Base-by-base conservation (phyloP, 2,888 invertebrate genomes). In the Phengaris alcon region DNA sequence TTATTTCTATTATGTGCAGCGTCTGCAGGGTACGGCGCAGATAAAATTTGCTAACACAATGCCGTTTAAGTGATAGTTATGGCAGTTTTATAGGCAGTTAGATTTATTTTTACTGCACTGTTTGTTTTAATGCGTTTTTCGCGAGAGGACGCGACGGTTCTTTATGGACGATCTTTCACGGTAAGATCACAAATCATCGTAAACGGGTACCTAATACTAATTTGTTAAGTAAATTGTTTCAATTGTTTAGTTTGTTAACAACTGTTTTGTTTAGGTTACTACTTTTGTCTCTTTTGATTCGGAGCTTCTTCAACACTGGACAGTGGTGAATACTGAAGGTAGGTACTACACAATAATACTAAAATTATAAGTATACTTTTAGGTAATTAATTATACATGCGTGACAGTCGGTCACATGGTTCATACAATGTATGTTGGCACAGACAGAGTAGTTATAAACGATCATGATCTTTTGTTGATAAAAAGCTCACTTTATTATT, bases 21-120 rank as follows among this genome's bases (percentile, higher is more conserved):
- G 52, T 35, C 79, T 87, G 22, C 22, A 22, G 83, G 80, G 85
- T 82, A 85, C 85, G 85, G 82, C 76, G 78, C 80, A 87, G 87
- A 88, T 89, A 89, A 88, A 90, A 87, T 86, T 84, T 84, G 85
- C 83, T 84, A 82, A 82, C 83, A 86, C 91, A 93, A 91, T 90
- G 86, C 86, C 88, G 88, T 88, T 89, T 92, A 93, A 93, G 93
- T 93, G 93, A 93, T 93, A 93, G 93, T 93, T 93, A 93, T 93
- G 91, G 91, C 91, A 90, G 84, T 89, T 91, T 94, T 93, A 93
- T 93, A 87, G 93, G 90, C 91, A 90, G 90, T 93, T 93, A 93
- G 92, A 93, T 93, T 94, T 93, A 93, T 93, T 93, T 94, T 93
- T 91, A 93, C 89, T 87, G 87, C 91, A 88, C 86, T 91, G 90